A percentile compares a stretch with the other conserved stretches of the same genome.
Conservation (phyloP, 2,888 invertebrate species). For the Tanaodytes sp. region DNA sequence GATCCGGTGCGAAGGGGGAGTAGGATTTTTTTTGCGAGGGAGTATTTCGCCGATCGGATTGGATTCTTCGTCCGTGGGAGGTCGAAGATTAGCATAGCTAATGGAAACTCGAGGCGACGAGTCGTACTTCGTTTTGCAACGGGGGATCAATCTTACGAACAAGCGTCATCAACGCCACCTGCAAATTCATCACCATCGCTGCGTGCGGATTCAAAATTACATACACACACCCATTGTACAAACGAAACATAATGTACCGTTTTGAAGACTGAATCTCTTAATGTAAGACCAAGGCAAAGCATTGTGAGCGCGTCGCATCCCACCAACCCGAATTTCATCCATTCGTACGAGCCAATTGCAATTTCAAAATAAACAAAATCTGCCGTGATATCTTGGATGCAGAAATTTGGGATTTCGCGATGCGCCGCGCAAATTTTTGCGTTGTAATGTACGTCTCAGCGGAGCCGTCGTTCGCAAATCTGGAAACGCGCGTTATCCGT, state of each 20-base stretch:
- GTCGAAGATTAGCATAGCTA: conserved; percentile 26
- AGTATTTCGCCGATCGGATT: conserved; percentile 17
- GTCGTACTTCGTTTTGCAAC: conserved; percentile 11
- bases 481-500: conserved; percentile 63
- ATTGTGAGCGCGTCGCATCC: conserved; percentile 64
- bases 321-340: conserved; percentile 43
- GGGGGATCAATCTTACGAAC: conserved; percentile 23
- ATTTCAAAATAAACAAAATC: too few relatives aligned
- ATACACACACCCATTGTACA: conserved; percentile 16
- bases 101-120: conserved; percentile 27
- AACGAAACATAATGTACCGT: conserved; percentile 27
- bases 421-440: conserved; percentile 42
- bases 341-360: background rate
- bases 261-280: conserved; percentile 43
- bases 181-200: conserved; percentile 29
- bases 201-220: conserved; percentile 49
- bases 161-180: conserved; percentile 14
- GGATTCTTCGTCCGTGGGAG: background rate
- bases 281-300: conserved; percentile 64
- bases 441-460: conserved; percentile 56
- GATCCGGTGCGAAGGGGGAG: too few relatives aligned
- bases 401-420: conserved; percentile 40
- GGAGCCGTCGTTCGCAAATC: conserved; percentile 63
- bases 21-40: too few relatives aligned
- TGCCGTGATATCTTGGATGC: too few relatives aligned